Base-by-base conservation (phyloP, 2,113 vertebrate species). In the Zosterops pallidus region DNA sequence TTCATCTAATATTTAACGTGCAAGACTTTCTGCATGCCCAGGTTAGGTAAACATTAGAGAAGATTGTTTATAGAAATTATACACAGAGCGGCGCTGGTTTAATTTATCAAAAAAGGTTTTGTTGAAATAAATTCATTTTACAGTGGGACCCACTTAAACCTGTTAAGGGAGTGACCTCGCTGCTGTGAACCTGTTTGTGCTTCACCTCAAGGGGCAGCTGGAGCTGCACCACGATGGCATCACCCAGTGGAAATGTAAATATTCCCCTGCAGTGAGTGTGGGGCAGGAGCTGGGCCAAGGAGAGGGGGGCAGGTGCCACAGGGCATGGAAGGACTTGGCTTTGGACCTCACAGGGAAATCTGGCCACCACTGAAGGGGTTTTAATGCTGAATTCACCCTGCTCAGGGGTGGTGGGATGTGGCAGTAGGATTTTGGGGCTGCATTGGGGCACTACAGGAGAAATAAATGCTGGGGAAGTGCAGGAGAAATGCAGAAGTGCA, bases 1-100 rank as follows among this genome's bases (percentile, higher is more conserved):
- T 89, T 91, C 82, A 88, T 90, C 72, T 83, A 86, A 96, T 96
- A 94, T 92, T 96, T 94, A 93, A 96, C 2, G 6, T 94, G 71
- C 5, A 4, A 93, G 89, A 81, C 72, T 96, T 95, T 91, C 94
- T 95, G 70, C 33, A 2, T 55, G 87, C 57, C 91, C 95, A 95
- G 94, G 89, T 92, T 96, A 92, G 74, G 77, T 97, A 97, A 97
- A 97, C 94, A 86, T 16, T 28, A 21, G 84, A 50, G 72, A 87
- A 95, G 94, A 83, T 82, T 92, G 96, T 97, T 97, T 97, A 96
- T 77, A 93, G 89, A 80, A 92, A 96, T 97, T 93, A 97, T 96
- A 97, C 5, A 96, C 96, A 94, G 76, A 96, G 83, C 4, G 3
- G 92, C 17, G 71, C 83, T 78, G 83, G 86, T 82, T 96, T 92